phyloP scores from a whole-genome alignment of 2,113 vertebrate species.

The Gobio gobio region DNA sequence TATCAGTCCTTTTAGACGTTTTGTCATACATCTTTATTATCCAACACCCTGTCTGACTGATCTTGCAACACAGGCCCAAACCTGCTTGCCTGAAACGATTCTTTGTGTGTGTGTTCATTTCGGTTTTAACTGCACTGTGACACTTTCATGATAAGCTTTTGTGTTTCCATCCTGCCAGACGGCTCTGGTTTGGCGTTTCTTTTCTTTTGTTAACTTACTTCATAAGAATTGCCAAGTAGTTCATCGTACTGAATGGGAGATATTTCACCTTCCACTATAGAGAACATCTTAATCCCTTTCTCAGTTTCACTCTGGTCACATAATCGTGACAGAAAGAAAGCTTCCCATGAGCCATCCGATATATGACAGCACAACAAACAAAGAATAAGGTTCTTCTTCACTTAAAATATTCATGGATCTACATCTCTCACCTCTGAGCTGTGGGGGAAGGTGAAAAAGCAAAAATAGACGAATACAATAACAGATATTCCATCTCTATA shows the following conservation, averaged over 20 bases:
- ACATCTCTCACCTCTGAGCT: constrained; percentile 25
- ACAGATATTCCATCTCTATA: neutral
- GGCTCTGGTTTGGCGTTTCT: neutral
- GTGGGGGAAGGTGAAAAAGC: constrained; percentile 33
- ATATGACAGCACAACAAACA: constrained; percentile 14
- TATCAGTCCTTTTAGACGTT: constrained; percentile 1
- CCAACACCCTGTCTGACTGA: constrained; percentile 46
- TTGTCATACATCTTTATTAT: constrained; percentile 28
- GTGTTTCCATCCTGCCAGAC: constrained; percentile 18
- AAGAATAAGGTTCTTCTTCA: neutral
- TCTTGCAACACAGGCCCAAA: constrained; percentile 27
- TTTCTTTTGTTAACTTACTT: constrained; percentile 27
- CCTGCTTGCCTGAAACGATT: constrained; percentile 5
- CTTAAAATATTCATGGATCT: constrained; percentile 25
- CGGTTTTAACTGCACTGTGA: constrained; percentile 1
- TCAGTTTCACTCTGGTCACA: constrained; percentile 3
- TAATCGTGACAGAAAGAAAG: constrained; percentile 3
- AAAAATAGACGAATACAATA: constrained; percentile 15
- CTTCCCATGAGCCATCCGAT: constrained; percentile 8
- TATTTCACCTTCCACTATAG: constrained; percentile 10
- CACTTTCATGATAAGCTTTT: constrained; percentile 20
- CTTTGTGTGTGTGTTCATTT: constrained; percentile 12
- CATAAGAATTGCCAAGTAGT: constrained; percentile 3
- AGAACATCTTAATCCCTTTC: constrained; percentile 8
- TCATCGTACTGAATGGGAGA: neutral